A percentile compares a stretch with the other conserved stretches of the same genome.
These are phyloP conservation scores for Hemitrygon akajei DNA, from an alignment of 2,797 vertebrate species.

Conservation along the genomic window DNA sequence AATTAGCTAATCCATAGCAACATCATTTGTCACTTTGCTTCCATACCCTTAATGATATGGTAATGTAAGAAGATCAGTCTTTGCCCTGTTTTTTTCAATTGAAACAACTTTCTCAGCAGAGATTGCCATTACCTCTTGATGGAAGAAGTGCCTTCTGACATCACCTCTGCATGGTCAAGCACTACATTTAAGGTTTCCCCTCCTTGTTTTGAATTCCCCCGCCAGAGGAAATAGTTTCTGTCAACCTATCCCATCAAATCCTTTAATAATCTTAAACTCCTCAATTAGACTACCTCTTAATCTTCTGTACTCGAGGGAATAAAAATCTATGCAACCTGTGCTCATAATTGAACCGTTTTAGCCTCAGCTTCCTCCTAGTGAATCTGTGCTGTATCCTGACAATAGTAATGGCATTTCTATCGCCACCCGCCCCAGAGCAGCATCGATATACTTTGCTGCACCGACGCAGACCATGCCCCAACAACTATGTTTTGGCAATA, in stretches of 20 bases:
- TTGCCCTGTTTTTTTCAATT: neutral
- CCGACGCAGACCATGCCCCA: neutral
- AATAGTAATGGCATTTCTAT: neutral
- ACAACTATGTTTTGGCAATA: neutral
- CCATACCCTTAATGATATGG: neutral
- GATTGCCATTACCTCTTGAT: neutral
- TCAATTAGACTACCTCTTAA: conserved; percentile 20
- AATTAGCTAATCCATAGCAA: neutral
- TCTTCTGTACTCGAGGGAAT: conserved; percentile 24
- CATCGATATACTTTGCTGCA: neutral
- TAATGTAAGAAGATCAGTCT: neutral
- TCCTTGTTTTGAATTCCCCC: neutral
- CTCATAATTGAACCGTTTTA: conserved; percentile 8
- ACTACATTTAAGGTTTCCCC: neutral
- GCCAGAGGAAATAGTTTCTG: neutral
- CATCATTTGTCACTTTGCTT: neutral
- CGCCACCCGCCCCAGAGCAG: too few species aligned
- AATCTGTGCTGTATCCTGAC: neutral
- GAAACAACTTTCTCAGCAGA: neutral
- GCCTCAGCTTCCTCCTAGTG: neutral
- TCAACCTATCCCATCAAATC: conserved; percentile 9
- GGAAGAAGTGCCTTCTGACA: neutral
- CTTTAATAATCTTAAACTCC: conserved; percentile 26
- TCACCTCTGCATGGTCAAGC: neutral
- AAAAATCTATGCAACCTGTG: neutral